Evolutionary conservation across 2,888 invertebrate genomes (phyloP).

Genomic region (Clusia tigrina): DNA sequence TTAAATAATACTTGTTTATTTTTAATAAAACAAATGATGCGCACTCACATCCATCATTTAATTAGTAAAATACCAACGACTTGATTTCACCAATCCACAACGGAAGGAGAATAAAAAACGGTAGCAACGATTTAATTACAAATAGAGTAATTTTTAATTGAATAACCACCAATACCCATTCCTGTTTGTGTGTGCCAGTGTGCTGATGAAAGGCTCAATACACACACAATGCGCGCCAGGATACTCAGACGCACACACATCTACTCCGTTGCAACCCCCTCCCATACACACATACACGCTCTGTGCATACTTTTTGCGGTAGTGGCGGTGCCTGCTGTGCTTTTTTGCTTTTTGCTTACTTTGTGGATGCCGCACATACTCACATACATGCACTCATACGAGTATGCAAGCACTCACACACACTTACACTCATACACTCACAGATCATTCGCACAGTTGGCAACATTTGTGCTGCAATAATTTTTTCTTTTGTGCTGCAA

Average conservation of each 20-base stretch:
- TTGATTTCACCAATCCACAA: not conserved
- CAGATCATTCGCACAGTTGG: slow-evolving; percentile 37
- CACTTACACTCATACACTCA: not conserved
- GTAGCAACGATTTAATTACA: slow-evolving; percentile 57
- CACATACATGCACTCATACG: slow-evolving; percentile 19
- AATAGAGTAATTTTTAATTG: slow-evolving; percentile 62
- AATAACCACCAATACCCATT: slow-evolving; percentile 59
- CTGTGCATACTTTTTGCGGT: not conserved
- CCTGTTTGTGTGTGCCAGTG: too few species aligned
- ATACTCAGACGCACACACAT: too few species aligned
- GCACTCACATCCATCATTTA: not conserved
- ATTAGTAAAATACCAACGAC: not conserved
- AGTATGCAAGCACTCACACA: slow-evolving; percentile 15
- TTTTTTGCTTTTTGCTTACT: slow-evolving; percentile 12
- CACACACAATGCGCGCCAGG: too few species aligned
- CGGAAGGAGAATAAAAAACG: slow-evolving; percentile 1
- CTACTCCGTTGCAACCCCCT: too few species aligned
- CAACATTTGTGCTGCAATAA: slow-evolving; percentile 44
- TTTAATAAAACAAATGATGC: too few species aligned
- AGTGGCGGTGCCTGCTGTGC: not conserved
- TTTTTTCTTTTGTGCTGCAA: slow-evolving; percentile 48
- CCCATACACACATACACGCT: too few species aligned
- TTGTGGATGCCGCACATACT: slow-evolving; percentile 24
- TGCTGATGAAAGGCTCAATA: too few species aligned
- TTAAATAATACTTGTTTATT: not conserved